Conservation (phyloP, 2,113 vertebrate genomes). For the Ginglymostoma cirratum region DNA sequence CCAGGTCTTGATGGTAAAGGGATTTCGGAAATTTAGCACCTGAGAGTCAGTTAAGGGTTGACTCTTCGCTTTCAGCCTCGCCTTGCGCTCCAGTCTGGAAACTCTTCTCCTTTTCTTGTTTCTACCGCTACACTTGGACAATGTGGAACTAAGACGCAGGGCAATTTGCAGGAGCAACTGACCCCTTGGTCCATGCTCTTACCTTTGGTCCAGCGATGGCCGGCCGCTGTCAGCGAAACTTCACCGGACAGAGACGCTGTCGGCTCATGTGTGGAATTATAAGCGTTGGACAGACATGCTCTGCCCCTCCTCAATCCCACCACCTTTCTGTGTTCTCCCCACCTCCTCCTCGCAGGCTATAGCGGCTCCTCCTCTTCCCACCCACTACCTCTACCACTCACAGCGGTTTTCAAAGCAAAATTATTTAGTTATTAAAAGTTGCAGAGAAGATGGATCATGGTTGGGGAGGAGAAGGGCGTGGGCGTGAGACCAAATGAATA, state of each 20-base stretch:
- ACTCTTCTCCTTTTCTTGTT: neutral
- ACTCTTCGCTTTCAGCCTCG: neutral
- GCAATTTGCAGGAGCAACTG: neutral
- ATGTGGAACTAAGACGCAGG: neutral
- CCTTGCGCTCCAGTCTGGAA: neutral
- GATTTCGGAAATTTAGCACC: neutral
- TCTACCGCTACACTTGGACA: neutral
- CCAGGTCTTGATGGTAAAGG: neutral
- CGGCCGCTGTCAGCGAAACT: neutral
- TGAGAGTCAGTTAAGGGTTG: neutral
- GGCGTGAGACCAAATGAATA: neutral
- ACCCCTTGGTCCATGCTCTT: neutral
- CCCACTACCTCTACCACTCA: too few relatives aligned
- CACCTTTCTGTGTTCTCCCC: too few relatives aligned
- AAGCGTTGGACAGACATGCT: neutral
- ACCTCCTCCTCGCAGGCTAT: neutral
- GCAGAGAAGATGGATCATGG: accelerated
- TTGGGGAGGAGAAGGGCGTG: neutral
- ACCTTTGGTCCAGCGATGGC: neutral
- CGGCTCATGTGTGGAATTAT: neutral
- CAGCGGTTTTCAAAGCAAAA: too few relatives aligned
- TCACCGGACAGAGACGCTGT: too few relatives aligned
- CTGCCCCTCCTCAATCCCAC: neutral
- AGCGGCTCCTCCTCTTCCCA: neutral
- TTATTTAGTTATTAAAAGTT: neutral